These are phyloP conservation scores for Camponotus vicinus DNA, from an alignment of 1,140 invertebrate genomes.

Conservation along the genomic window DNA sequence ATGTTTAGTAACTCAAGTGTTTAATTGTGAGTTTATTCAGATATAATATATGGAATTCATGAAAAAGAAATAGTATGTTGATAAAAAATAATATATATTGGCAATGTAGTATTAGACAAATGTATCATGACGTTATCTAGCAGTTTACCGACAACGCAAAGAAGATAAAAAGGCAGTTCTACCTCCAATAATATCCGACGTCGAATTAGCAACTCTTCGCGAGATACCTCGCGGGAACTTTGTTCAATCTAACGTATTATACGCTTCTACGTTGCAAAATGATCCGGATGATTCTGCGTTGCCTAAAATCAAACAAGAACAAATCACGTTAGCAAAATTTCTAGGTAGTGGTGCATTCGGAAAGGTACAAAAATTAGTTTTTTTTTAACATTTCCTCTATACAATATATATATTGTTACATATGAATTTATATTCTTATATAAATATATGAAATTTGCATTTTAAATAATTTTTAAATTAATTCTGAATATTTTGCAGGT, in stretches of 20 bases:
- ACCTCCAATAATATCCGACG: conserved; percentile 89
- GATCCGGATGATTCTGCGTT: conserved; percentile 88
- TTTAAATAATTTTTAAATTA: neutral
- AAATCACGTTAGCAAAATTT: conserved; percentile 94
- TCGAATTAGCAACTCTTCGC: conserved; percentile 95
- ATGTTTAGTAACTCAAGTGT: neutral
- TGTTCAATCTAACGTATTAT: conserved; percentile 94
- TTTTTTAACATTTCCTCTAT: neutral
- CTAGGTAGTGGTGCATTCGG: conserved; percentile 98
- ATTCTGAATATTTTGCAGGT: conserved; percentile 83
- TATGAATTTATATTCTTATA: too few relatives aligned
- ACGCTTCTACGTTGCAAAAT: conserved; percentile 89
- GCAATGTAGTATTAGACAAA: conserved; percentile 11
- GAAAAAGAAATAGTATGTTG: conserved; percentile 4
- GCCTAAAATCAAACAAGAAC: conserved; percentile 93
- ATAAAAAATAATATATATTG: conserved; percentile 3
- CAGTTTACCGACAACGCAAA: conserved; percentile 85
- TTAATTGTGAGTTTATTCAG: conserved; percentile 17
- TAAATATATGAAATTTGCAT: neutral
- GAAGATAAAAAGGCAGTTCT: conserved; percentile 88
- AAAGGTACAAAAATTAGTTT: conserved; percentile 87
- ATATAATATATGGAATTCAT: neutral
- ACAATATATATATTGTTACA: too few relatives aligned
- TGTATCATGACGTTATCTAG: conserved; percentile 68
- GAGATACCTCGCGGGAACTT: conserved; percentile 92